Percentiles rank a stretch among this genome's conserved stretches.
These are phyloP conservation scores for Misgurnus mizolepis DNA, from an alignment of 2,113 vertebrate genomes.

Conservation along the genomic window DNA sequence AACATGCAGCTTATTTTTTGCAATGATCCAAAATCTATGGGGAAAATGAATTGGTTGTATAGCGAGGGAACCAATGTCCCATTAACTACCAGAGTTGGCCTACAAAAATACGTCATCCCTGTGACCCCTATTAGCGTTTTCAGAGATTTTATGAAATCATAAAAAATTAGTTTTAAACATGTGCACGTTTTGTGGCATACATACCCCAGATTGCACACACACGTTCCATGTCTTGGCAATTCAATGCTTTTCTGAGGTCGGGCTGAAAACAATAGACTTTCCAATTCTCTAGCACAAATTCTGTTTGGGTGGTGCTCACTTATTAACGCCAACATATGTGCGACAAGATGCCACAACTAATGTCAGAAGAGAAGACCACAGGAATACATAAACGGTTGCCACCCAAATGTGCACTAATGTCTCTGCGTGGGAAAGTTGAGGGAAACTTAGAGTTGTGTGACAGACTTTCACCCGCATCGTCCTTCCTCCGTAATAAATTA, in stretches of 20 bases:
- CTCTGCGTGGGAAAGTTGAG: slow-evolving; percentile 39
- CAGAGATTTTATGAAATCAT: slow-evolving; percentile 63
- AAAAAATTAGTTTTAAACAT: slow-evolving; percentile 69
- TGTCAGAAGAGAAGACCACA: slow-evolving; percentile 68
- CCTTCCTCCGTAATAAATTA: not conserved
- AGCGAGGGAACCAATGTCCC: too few relatives aligned
- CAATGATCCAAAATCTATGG: too few relatives aligned
- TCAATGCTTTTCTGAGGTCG: slow-evolving; percentile 8
- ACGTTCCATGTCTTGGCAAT: slow-evolving; percentile 43
- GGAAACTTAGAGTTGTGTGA: not conserved
- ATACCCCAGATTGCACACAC: slow-evolving; percentile 48
- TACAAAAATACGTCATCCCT: too few relatives aligned
- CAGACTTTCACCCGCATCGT: slow-evolving; percentile 15
- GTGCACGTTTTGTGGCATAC: slow-evolving; percentile 60
- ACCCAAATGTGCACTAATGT: slow-evolving; percentile 37
- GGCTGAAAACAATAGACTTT: slow-evolving; percentile 59
- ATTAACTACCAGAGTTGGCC: too few relatives aligned
- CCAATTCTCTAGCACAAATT: slow-evolving; percentile 56
- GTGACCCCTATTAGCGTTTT: slow-evolving; percentile 63
- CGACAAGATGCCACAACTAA: slow-evolving; percentile 62
- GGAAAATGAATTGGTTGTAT: too few relatives aligned
- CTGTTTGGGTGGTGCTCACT: slow-evolving; percentile 68
- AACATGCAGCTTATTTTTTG: too few relatives aligned
- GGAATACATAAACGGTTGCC: slow-evolving; percentile 50
- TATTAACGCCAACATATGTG: slow-evolving; percentile 61